phyloP scores from a whole-genome alignment of 2,888 invertebrate genomes.

The Colostygia pectinataria region DNA sequence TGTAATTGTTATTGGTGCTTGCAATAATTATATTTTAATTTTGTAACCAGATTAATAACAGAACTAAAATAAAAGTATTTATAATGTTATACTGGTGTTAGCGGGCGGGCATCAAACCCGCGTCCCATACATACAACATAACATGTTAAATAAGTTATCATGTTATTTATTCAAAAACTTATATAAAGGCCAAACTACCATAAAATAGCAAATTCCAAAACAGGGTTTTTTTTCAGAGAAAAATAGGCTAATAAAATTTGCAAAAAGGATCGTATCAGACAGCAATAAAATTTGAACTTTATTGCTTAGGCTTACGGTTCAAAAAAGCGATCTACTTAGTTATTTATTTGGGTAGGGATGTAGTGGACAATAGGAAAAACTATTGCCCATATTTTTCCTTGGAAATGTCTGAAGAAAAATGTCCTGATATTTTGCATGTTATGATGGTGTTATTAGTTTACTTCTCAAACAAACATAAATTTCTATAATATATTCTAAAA shows the following conservation, averaged over 20 bases:
- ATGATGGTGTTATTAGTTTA: slow-evolving; percentile 4
- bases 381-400: slow-evolving; percentile 31
- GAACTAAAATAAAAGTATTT: too few relatives aligned
- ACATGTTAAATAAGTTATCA: too few relatives aligned
- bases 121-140: too few relatives aligned
- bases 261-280: background rate
- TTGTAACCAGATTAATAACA: too few relatives aligned
- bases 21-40: too few relatives aligned
- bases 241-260: slow-evolving; percentile 8
- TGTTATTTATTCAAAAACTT: background rate
- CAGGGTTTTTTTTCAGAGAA: background rate
- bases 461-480: background rate
- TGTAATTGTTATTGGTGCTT: too few relatives aligned
- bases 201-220: background rate
- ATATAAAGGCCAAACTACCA: background rate
- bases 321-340: slow-evolving; percentile 14
- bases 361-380: slow-evolving; percentile 24
- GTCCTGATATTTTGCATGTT: slow-evolving; percentile 9
- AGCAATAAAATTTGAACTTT: slow-evolving; percentile 18
- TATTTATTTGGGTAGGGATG: slow-evolving; percentile 17
- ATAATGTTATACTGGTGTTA: too few relatives aligned
- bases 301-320: slow-evolving; percentile 4
- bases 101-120: too few relatives aligned
- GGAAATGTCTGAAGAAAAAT: slow-evolving; percentile 19
- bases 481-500: too few relatives aligned